phyloP scores from a whole-genome alignment of 2,888 invertebrate species.

The Hyposoter didymator region DNA sequence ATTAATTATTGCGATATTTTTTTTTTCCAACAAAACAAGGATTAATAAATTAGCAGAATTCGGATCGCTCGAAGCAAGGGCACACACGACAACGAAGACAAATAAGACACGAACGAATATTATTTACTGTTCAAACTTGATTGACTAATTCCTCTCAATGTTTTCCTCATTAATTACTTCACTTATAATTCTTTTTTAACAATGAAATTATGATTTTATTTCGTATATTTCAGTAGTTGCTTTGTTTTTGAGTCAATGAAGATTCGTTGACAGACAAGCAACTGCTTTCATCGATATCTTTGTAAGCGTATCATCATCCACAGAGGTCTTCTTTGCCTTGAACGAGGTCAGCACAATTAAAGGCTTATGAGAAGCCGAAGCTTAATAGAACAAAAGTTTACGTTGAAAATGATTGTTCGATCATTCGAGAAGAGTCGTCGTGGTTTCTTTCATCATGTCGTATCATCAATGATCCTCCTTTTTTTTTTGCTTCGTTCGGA shows the following conservation, averaged over 20 bases:
- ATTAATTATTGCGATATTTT: background rate
- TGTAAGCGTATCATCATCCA: background rate
- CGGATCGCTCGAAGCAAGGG: background rate
- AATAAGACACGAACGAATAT: background rate
- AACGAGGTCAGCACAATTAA: slow-evolving; percentile 12
- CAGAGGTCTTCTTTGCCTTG: background rate
- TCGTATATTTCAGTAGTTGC: background rate
- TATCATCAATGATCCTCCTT: background rate
- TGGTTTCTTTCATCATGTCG: background rate
- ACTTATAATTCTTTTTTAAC: background rate
- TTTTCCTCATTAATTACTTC: background rate
- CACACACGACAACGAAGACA: background rate
- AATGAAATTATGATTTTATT: background rate
- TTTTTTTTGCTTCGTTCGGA: background rate
- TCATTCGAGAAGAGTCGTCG: background rate
- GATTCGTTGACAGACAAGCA: background rate
- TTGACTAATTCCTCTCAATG: background rate
- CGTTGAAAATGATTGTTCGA: background rate
- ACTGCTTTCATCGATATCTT: background rate
- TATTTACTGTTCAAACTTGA: background rate
- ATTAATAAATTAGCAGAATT: background rate
- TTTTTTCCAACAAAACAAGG: background rate
- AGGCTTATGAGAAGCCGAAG: background rate
- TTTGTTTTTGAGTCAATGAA: background rate
- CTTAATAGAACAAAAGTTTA: background rate